These are phyloP conservation scores for Oikopleura albicans DNA, from an alignment of 23 tunicate species.

Conservation along the genomic window DNA sequence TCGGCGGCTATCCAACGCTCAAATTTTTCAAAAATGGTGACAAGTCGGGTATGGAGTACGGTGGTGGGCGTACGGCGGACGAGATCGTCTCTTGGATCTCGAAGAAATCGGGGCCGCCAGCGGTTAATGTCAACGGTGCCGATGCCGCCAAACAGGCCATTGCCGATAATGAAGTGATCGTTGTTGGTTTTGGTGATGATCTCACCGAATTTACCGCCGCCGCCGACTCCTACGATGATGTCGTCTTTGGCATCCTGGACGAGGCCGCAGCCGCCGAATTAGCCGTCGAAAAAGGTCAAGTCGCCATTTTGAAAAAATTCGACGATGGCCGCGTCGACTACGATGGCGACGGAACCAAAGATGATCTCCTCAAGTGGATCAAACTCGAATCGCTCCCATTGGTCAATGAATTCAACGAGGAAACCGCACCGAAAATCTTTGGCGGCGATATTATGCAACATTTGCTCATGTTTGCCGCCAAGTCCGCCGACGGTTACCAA, in stretches of 20 bases:
- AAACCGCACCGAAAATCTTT: constrained; percentile 88
- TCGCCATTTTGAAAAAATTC: constrained; percentile 28
- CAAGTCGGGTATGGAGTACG: not conserved
- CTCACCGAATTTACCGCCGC: constrained; percentile 27
- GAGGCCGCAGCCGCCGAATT: constrained; percentile 43
- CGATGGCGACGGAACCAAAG: constrained; percentile 33
- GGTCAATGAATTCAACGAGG: constrained; percentile 71
- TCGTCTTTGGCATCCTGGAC: constrained; percentile 37
- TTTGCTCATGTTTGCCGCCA: constrained; percentile 60
- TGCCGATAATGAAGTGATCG: constrained; percentile 43
- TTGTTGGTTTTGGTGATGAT: constrained; percentile 43
- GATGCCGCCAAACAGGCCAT: constrained; percentile 35
- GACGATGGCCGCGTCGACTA: constrained; percentile 59
- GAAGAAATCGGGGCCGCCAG: constrained; percentile 94
- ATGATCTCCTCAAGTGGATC: constrained; percentile 29
- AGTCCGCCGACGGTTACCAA: constrained; percentile 29
- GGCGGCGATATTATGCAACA: constrained; percentile 74
- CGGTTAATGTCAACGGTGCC: constrained; percentile 22
- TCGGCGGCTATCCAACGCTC: constrained; percentile 79
- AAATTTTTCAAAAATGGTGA: constrained; percentile 37
- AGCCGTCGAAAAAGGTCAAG: constrained; percentile 17
- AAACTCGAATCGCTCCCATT: constrained; percentile 59
- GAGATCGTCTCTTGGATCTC: constrained; percentile 74
- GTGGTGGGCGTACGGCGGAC: constrained; percentile 40
- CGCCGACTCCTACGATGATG: constrained; percentile 68